Conservation (phyloP, 2,113 vertebrate species). For the Mastomys natalensis region DNA sequence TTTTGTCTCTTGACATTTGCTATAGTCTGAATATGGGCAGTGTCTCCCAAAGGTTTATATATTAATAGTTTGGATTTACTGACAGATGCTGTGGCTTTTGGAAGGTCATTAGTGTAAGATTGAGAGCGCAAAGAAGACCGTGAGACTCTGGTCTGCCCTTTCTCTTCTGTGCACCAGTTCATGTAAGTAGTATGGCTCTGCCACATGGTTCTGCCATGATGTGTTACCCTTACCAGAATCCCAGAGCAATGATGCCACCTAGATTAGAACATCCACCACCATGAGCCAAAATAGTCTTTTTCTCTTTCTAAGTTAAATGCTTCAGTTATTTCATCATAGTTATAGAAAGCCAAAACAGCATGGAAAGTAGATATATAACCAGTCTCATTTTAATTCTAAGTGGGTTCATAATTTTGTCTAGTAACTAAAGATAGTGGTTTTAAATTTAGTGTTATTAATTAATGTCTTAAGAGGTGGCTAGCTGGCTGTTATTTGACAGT, state of each 20-base stretch:
- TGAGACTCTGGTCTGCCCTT: background rate
- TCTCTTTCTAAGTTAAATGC: background rate
- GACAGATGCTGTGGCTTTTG: background rate
- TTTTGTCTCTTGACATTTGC: background rate
- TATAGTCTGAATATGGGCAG: background rate
- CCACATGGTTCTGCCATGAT: background rate
- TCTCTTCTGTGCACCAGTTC: background rate
- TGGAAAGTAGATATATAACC: background rate
- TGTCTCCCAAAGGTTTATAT: background rate
- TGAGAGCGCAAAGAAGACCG: background rate
- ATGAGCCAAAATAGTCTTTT: background rate
- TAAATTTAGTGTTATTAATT: constrained; percentile 12
- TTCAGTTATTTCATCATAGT: background rate
- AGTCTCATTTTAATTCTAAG: constrained; percentile 25
- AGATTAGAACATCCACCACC: background rate
- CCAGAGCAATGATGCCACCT: background rate
- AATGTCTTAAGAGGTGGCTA: background rate
- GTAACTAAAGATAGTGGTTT: background rate
- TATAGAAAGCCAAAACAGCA: background rate
- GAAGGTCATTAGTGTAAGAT: background rate
- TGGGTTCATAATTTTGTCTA: constrained; percentile 33
- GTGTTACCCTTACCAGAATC: background rate
- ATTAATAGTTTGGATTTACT: background rate
- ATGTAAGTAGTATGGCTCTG: background rate
- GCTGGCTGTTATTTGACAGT: background rate